Base-by-base conservation (phyloP, 2,113 vertebrate species). In the Alligator mississippiensis region DNA sequence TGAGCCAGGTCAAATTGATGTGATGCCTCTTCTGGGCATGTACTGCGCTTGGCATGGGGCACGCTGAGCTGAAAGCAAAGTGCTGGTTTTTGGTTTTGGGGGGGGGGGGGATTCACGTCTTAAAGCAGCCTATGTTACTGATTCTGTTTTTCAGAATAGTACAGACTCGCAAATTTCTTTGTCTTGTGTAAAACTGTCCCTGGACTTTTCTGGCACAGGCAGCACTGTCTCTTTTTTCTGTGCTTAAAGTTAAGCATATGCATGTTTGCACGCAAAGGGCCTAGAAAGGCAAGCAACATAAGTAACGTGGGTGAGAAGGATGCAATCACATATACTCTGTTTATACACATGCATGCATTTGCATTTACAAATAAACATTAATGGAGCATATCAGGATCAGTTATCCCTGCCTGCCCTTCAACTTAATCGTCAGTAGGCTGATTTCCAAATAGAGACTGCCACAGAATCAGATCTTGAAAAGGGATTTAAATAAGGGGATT, bases 201-300 rank as follows among this genome's bases (percentile, higher is more conserved):
- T 14, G 80, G 93, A 90, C 88, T 47, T 82, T 86, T 72, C 59
- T 59, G 85, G 87, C 92, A 84, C 9, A 2, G 0, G 61, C 81
- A 68, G 66, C 0, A 0, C 91, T 92, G 0, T 0, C 72, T 11
- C 38, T 47, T 47, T 27, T 28, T 15, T 0, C 0, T 6, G 64
- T 3, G 59, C 82, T 62, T 78, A 8, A 27, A 74, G 88, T 90
- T 61, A 54, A 87, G 84, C 13, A 3, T 1, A 2, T 1, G 47
- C 6, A 30, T 57, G 38, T 86, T 75, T 30, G 3, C 4, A 17
- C 0, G 3, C 58, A 34, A 1, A 60, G 72, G 68, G 75, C 77
- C 64, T 58, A 5, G 4, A 10, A 66, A 47, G 78, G 28, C 4
- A 18, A 61, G 82, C 34, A 0, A 61, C 13, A 8, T 22, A 6